Base-by-base conservation (phyloP, 1,140 invertebrate genomes). In the Diplogasteroides magnus region DNA sequence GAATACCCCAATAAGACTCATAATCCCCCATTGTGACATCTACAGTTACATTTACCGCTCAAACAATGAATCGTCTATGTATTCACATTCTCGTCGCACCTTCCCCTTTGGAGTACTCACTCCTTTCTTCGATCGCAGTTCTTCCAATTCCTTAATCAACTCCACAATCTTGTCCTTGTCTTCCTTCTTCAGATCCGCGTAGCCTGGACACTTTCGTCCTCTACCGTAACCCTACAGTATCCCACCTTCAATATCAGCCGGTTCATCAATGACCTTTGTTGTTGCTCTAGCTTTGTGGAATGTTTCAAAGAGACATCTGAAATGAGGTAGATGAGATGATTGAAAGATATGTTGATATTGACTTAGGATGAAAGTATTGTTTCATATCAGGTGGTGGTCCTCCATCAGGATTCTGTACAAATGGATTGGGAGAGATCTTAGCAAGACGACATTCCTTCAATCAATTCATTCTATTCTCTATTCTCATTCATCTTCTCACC, bases 301-400 rank as follows among this genome's bases (percentile, higher is more conserved):
- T 61, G 25, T 61, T 61, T 48, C 37, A 19, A 48, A 48, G 37
- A 48, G 37, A 48, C 37, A 48, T 48, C 37, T 48, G 6, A 48
- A 48, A 48, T 48, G 37, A 19, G 19, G 6, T 48, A 48, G 6
- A 11, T 48, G 37, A 11, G 6, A 48, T 48, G n/a, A n/a, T n/a
- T n/a, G n/a, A 48, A 48, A 48, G 6, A 11, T 6, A 48, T 48
- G 6, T 48, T 48, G 6, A 19, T 11, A 11, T 19, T 48, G 64
- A 72, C n/a, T 72, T 56, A 11, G 28, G 59, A 59, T 72, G 70
- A 27, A 63, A 68, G 37, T 67, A 72, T 32, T 48, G 31, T 48
- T 72, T 72, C 70, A 72, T 72, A 62, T 72, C 70, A 19, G 70
- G 70, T n/a, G 66, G 37, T 29, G 70, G 64, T 63, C 67, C 61